phyloP scores from a whole-genome alignment of 2,113 vertebrate species.

The Eidolon helvum region DNA sequence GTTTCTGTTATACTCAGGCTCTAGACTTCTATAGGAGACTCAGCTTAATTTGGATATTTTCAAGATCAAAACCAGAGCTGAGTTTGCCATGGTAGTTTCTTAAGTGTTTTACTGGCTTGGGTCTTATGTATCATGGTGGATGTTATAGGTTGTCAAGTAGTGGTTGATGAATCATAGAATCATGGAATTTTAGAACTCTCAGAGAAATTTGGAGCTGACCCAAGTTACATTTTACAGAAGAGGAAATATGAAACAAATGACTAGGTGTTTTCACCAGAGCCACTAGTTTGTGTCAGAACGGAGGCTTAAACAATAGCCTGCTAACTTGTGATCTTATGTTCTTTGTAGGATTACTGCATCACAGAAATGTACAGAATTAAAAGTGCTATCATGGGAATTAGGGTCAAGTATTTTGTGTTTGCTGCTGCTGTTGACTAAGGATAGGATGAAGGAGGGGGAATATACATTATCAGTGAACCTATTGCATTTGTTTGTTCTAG shows the following conservation, averaged over 20 bases:
- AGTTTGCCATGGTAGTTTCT: not conserved
- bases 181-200: not conserved
- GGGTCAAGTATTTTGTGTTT: not conserved
- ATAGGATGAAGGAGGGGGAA: not conserved
- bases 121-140: not conserved
- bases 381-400: not conserved
- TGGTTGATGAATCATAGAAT: not conserved
- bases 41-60: not conserved
- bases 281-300: not conserved
- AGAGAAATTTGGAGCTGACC: not conserved
- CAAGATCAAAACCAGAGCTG: not conserved
- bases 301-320: not conserved
- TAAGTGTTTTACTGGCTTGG: not conserved
- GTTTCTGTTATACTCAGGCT: not conserved
- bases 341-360: not conserved
- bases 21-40: not conserved
- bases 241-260: slow-evolving; percentile 16
- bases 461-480: too few species aligned
- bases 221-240: not conserved
- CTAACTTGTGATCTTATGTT: not conserved
- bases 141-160: not conserved
- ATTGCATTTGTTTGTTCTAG: not conserved
- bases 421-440: not conserved
- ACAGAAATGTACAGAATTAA: not conserved
- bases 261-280: not conserved